Evolutionary conservation across 1,140 invertebrate species (phyloP).

Genomic region (Aphaenogaster rudis): DNA sequence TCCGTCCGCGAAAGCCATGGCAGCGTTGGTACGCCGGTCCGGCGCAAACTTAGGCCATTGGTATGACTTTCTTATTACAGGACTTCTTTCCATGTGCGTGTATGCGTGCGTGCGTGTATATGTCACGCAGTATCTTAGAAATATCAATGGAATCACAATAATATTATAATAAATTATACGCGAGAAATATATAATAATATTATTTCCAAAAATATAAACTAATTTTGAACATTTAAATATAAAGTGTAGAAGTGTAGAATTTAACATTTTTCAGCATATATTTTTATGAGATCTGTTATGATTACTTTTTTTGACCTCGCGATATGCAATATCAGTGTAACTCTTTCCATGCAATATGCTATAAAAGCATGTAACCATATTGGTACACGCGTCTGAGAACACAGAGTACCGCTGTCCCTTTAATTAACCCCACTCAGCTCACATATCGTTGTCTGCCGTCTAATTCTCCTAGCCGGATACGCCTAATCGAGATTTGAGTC

Average conservation of each 20-base stretch:
- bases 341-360: not conserved
- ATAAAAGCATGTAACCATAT: slow-evolving; percentile 42
- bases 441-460: slow-evolving; percentile 71
- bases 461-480: slow-evolving; percentile 57
- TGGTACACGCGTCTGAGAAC: slow-evolving; percentile 67
- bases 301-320: not conserved
- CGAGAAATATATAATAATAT: not conserved
- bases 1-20: slow-evolving; percentile 80
- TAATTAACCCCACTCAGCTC: slow-evolving; percentile 82
- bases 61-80: slow-evolving; percentile 81
- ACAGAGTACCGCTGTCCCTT: slow-evolving; percentile 78
- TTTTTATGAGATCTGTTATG: not conserved
- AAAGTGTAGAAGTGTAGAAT: not conserved
- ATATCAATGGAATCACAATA: slow-evolving; percentile 8
- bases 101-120: not conserved
- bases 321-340: not conserved
- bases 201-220: not conserved
- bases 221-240: not conserved
- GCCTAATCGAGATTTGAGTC: slow-evolving; percentile 56
- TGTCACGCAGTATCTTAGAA: not conserved
- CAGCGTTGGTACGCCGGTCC: slow-evolving; percentile 66
- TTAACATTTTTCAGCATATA: not conserved
- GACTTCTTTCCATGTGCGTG: slow-evolving; percentile 67
- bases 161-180: not conserved
- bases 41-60: slow-evolving; percentile 68